Percentiles rank a stretch among this genome's conserved stretches.
Conservation (phyloP, 2,113 vertebrate species). For the Suncus etruscus region DNA sequence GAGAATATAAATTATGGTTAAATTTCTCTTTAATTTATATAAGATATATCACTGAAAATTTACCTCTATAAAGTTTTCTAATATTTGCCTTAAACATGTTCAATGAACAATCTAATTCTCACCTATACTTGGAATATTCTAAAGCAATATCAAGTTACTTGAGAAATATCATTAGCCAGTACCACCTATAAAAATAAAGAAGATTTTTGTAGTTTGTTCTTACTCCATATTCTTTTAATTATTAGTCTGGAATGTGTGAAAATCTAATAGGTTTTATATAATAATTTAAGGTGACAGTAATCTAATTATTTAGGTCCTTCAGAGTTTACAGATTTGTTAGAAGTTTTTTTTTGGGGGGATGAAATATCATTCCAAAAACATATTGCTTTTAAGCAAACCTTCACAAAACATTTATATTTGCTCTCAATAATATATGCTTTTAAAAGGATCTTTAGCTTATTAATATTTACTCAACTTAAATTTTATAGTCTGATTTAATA, state of each 20-base stretch:
- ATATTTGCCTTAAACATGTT: conserved; percentile 8
- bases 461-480: not conserved
- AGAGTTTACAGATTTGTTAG: conserved; percentile 43
- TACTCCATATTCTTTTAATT: conserved; percentile 63
- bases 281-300: conserved; percentile 40
- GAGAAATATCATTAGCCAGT: conserved; percentile 52
- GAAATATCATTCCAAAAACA: not conserved
- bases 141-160: conserved; percentile 30
- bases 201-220: conserved; percentile 54
- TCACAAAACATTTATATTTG: not conserved
- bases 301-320: conserved; percentile 35
- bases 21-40: conserved; percentile 38
- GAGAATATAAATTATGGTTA: conserved; percentile 47
- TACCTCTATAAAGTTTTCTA: conserved; percentile 48
- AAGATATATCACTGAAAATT: not conserved
- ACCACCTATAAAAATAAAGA: conserved; percentile 9
- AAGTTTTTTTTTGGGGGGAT: conserved; percentile 23
- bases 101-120: conserved; percentile 57
- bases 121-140: not conserved
- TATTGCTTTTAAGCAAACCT: not conserved
- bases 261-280: conserved; percentile 57
- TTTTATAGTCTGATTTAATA: not conserved
- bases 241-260: conserved; percentile 59
- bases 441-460: not conserved
- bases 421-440: not conserved